Evolutionary conservation across 2,113 vertebrate species (phyloP), one percentile per base, ranked within the genome.

Genomic region (Neomonachus schauinslandi): DNA sequence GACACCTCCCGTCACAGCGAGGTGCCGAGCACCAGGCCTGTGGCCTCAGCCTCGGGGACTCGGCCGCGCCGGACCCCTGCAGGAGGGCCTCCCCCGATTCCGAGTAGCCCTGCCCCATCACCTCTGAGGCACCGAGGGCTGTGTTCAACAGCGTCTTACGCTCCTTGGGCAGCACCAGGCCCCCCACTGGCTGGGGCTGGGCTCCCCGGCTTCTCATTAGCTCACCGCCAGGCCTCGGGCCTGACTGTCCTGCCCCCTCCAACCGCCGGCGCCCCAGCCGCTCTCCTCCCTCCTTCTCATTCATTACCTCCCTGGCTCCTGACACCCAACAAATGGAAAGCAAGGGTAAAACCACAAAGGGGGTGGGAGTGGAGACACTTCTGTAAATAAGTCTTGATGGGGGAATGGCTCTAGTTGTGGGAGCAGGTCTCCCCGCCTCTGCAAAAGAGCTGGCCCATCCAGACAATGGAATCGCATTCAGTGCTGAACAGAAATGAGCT

Each of bases 81-180:
- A 9, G 67, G 31, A 71, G 26, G 61, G 3, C 51, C 69, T 49
- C 55, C 51, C 49, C 36, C 13, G 28, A 36, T 28, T 61, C 61
- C 10, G 0, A 7, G 71, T 0, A 28, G 92, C 53, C 39, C 57
- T 65, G 28, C 39, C 4, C 19, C 0, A 0, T 31, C 42, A 11
- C 2, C 28, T 21, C 49, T 1, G 33, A 89, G 31, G 42, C 10
- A 36, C 7, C 1, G 18, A 51, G 10, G 14, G 15, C 31, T 33
- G 2, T 0, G 0, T 4, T 33, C 61, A 9, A 57, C 59, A 14
- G 39, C 31, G 46, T 36, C 61, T 51, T 4, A 59, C 0, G 0
- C 28, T 83, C 67, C 46, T 53, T 12, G 22, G 4, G 24, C 42
- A 63, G 46, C 18, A 5, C 84, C 36, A n/a, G 42, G 51, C 14